Evolutionary conservation across 2,888 invertebrate genomes (phyloP), one percentile per base, ranked within the genome.

Genomic region (Ferdinandea cuprea): DNA sequence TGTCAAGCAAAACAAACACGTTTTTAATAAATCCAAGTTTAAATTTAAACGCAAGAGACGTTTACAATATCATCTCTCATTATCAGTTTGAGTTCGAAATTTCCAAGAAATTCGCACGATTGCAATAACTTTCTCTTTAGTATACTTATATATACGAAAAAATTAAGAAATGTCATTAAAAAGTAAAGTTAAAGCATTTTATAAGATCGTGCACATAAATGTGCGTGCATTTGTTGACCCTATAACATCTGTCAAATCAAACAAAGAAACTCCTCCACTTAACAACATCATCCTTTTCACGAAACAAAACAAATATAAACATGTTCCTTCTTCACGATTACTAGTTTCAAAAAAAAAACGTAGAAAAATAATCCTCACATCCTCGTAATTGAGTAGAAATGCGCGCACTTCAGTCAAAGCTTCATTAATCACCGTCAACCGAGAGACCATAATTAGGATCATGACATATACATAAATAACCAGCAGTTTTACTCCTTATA

Each of bases 401-500:
- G 73, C 73, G 73, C 79, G 68, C 79, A 73, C 79, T 80, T 80
- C 68, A 56, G 28, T 68, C 61, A 52, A 73, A 46, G 54, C 73
- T 37, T 28, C 79, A 80, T 80, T 80, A 80, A 80, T 80, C 79
- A 80, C 73, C 79, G 68, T 73, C 79, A 73, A 56, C 56, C 35
- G 54, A 52, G 35, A 61, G 68, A 17, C 73, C 79, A 73, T 73
- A 80, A 80, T 80, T 73, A 80, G 79, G 79, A 61, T 35, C 73
- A 40, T 80, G 73, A 80, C 79, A 80, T 48, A 59, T 44, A 68
- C 35, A 35, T 73, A 80, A 73, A 80, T 48, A 73, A 54, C 72
- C 30, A 72, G 8, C 78, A 69, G 63, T 78, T 78, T 71, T n/a
- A 78, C 65, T 74, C 32, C 32, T 52, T 44, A 59, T 52, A 76